Evolutionary conservation across 2,797 vertebrate species (phyloP).

Genomic region (Clarias laeviceps): DNA sequence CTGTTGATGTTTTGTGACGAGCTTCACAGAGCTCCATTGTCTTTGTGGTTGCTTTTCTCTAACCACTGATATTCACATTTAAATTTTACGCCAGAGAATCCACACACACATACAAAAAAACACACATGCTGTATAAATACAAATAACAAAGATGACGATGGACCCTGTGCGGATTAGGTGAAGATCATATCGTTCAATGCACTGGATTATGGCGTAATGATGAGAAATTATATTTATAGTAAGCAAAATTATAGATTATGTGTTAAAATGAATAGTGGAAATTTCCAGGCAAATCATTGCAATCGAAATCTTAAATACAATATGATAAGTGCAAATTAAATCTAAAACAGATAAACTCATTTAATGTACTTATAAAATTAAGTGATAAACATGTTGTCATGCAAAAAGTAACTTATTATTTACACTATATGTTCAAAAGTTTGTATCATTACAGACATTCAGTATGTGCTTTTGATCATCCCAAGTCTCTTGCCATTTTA

Average conservation of each 20-base stretch:
- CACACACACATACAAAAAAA: not conserved
- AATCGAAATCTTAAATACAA: not conserved
- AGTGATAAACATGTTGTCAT: not conserved
- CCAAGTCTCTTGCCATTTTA: too few relatives aligned
- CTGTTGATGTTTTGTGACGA: not conserved
- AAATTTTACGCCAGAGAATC: not conserved
- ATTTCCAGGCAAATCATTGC: not conserved
- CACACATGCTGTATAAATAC: conserved; percentile 12
- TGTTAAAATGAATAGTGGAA: not conserved
- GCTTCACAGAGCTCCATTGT: conserved; percentile 4
- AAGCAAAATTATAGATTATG: not conserved
- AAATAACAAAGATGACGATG: not conserved
- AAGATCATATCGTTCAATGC: not conserved
- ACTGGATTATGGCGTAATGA: not conserved
- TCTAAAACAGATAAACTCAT: not conserved
- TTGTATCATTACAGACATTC: not conserved
- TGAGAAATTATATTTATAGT: not conserved
- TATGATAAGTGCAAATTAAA: not conserved
- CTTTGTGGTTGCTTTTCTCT: conserved; percentile 9
- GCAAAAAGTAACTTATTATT: not conserved
- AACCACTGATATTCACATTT: conserved; percentile 27
- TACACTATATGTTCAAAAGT: not conserved
- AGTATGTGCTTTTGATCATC: too few relatives aligned
- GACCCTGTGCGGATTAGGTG: not conserved
- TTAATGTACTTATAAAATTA: not conserved